Base-by-base conservation (phyloP, 1,140 invertebrate genomes). In the Bombus polaris region DNA sequence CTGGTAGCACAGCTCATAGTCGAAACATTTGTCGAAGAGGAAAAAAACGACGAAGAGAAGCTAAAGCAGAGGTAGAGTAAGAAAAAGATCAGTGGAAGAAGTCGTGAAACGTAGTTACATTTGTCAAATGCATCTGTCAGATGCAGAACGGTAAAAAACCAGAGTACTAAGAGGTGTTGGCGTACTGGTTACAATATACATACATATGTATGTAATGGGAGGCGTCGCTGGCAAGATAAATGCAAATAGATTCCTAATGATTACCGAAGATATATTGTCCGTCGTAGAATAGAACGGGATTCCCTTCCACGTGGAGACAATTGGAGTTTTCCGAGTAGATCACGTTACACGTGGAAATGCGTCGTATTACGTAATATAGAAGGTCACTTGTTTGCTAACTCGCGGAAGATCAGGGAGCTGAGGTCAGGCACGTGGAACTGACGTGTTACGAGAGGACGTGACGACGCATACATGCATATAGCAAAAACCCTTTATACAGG, bases 401-500 rank as follows among this genome's bases (percentile, higher is more conserved):
- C 57, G 66, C 39, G 47, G 35, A 85, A 85, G 83, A 85, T 74
- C 71, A 39, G 32, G 18, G 12, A 81, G 70, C 32, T 59, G 62
- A 85, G 59, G 71, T 85, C 78, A 59, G 53, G n/a, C 84, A 81
- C 84, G 78, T 85, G 84, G 59, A 81, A 71, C 57, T 18, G 47
- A n/a, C 57, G 37, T 25, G 44, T 59, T 57, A 42, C 44, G 57
- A 57, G 28, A 68, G 28, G 5, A 4, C 32, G 15, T 0, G 13
- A 18, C 12, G 28, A 25, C 12, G 22, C 35, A 15, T 39, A 22
- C 2, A 25, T n/a, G 35, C 3, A 37, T 6, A 2, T 2, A 12
- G 22, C 12, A 25, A 6, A 18, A 18, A 8, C 18, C 47, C 47
- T 22, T 53, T 22, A 53, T 53, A 53, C 47, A 3, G 5, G 47